A percentile compares a stretch with the other conserved stretches of the same genome.
Conservation (phyloP, 2,888 invertebrate genomes). For the Gymnocheta viridis region DNA sequence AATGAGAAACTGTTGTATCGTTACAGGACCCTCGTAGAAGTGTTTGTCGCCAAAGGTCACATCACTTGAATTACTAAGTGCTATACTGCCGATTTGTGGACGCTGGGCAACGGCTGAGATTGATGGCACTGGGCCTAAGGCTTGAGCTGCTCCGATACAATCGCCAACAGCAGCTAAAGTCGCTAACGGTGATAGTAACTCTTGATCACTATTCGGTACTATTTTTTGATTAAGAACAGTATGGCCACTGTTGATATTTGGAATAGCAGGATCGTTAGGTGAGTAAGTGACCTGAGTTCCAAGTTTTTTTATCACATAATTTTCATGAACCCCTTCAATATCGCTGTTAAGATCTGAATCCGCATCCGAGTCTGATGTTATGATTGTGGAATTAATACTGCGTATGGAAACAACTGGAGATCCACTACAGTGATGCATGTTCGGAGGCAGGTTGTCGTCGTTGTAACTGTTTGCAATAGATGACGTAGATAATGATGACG, state of each 20-base stretch:
- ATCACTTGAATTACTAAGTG: slow-evolving; percentile 87
- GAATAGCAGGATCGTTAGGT: slow-evolving; percentile 75
- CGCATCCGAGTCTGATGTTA: slow-evolving; percentile 77
- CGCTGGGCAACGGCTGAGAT: slow-evolving; percentile 51
- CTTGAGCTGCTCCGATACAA: slow-evolving; percentile 43
- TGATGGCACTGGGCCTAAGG: slow-evolving; percentile 27
- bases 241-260: slow-evolving; percentile 76
- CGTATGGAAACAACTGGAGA: slow-evolving; percentile 79
- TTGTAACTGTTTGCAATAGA: slow-evolving; percentile 13
- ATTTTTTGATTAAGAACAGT: slow-evolving; percentile 76
- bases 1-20: slow-evolving; percentile 88
- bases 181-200: slow-evolving; percentile 16
- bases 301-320: slow-evolving; percentile 79
- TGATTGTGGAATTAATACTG: slow-evolving; percentile 78
- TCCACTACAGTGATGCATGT: slow-evolving; percentile 37
- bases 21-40: slow-evolving; percentile 89
- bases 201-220: slow-evolving; percentile 41
- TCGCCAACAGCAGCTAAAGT: slow-evolving; percentile 46
- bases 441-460: slow-evolving; percentile 25
- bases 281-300: slow-evolving; percentile 77
- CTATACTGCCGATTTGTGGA: slow-evolving; percentile 85
- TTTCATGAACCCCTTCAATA: slow-evolving; percentile 72
- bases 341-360: slow-evolving; percentile 75
- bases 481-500: slow-evolving; percentile 39
- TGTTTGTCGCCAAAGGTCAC: slow-evolving; percentile 90